phyloP scores from a whole-genome alignment of 2,113 vertebrate genomes.

The Fulmarus glacialis region DNA sequence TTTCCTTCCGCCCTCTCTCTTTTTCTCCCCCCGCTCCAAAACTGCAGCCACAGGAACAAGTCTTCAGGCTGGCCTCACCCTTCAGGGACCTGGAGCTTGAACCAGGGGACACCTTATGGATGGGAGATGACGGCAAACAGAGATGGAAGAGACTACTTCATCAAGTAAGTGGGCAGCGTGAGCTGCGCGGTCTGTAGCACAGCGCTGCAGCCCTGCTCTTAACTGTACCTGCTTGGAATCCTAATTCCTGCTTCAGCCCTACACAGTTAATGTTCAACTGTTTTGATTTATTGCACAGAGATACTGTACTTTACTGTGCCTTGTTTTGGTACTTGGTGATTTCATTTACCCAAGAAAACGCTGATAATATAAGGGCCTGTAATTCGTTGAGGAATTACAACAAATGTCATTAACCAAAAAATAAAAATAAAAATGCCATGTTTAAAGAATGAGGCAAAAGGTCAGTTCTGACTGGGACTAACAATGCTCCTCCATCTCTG shows the following conservation, averaged over 20 bases:
- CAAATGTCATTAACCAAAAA: neutral
- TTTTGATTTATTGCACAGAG: neutral
- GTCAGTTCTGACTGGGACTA: neutral
- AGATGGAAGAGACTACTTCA: conserved; percentile 95
- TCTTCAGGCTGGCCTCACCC: conserved; percentile 91
- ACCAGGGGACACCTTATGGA: conserved; percentile 92
- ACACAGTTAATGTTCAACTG: neutral
- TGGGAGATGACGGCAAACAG: conserved; percentile 96
- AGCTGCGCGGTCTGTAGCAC: neutral
- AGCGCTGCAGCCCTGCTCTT: neutral
- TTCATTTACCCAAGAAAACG: neutral
- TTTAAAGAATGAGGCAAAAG: neutral
- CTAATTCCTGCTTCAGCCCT: neutral
- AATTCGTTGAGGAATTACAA: neutral
- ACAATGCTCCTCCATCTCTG: neutral
- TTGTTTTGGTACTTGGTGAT: neutral
- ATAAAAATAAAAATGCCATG: neutral
- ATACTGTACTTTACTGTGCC: neutral
- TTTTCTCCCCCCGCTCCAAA: neutral
- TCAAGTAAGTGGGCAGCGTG: conserved; percentile 81
- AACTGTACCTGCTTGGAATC: neutral
- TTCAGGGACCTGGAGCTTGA: conserved; percentile 89
- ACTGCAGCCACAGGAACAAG: conserved; percentile 91
- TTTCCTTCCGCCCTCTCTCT: rapidly evolving
- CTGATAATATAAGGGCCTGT: neutral